phyloP scores from a whole-genome alignment of 2,888 invertebrate species.

The Melangyna quadrimaculata region DNA sequence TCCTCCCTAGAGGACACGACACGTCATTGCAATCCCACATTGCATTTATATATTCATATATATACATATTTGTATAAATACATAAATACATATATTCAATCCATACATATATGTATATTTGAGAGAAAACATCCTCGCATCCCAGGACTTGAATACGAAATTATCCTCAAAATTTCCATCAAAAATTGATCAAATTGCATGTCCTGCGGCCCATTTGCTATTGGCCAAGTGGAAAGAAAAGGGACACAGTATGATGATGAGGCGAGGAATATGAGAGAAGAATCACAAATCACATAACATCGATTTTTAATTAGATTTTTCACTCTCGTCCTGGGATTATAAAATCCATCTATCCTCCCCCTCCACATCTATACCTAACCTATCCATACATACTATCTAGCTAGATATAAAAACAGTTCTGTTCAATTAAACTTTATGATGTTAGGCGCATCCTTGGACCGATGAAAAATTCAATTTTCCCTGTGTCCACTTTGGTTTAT shows the following conservation, averaged over 20 bases:
- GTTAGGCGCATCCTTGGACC: slow-evolving; percentile 39
- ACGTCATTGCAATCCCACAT: slow-evolving; percentile 15
- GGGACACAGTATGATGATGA: background rate
- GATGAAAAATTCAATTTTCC: slow-evolving; percentile 58
- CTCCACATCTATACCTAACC: background rate
- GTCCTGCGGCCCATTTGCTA: slow-evolving; percentile 37
- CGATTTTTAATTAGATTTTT: slow-evolving; percentile 69
- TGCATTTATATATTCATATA: slow-evolving; percentile 44
- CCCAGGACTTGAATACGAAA: slow-evolving; percentile 63
- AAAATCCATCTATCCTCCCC: background rate
- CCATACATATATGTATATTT: slow-evolving; percentile 14
- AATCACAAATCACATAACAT: slow-evolving; percentile 68
- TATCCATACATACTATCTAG: background rate
- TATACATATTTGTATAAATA: slow-evolving; percentile 9
- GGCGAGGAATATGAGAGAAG: background rate
- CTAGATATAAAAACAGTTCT: slow-evolving; percentile 36
- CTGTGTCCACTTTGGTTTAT: slow-evolving; percentile 29
- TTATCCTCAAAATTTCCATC: slow-evolving; percentile 59
- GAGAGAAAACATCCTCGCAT: slow-evolving; percentile 46
- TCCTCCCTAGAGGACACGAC: slow-evolving; percentile 23
- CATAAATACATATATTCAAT: background rate
- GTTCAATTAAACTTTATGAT: slow-evolving; percentile 65
- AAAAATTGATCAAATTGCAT: slow-evolving; percentile 62
- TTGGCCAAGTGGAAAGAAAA: slow-evolving; percentile 26
- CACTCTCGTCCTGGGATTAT: slow-evolving; percentile 61